phyloP scores from a whole-genome alignment of 2,888 invertebrate species.

The Myopa testacea region DNA sequence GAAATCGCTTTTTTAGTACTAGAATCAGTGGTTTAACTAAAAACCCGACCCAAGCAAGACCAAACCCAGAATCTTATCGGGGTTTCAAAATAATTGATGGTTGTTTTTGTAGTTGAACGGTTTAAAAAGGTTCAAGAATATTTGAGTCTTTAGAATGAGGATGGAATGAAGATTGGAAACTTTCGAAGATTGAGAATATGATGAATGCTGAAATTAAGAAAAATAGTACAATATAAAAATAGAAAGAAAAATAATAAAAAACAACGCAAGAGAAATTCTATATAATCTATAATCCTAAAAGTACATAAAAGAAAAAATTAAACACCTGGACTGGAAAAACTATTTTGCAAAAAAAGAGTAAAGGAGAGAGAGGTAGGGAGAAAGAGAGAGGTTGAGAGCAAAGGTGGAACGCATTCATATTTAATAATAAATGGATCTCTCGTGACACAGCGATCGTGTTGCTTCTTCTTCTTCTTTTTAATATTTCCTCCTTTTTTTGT shows the following conservation, averaged over 20 bases:
- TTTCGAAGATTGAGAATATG: background rate
- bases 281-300: conserved; percentile 1
- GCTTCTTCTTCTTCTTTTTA: background rate
- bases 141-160: too few species aligned
- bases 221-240: background rate
- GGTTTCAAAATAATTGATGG: too few species aligned
- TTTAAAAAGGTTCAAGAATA: too few species aligned
- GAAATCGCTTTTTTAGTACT: background rate
- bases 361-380: background rate
- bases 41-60: too few species aligned
- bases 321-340: background rate
- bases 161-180: background rate
- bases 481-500: background rate
- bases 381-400: background rate
- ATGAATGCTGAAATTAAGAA: background rate
- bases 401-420: background rate
- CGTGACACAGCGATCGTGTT: background rate
- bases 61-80: too few species aligned
- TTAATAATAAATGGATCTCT: conserved; percentile 7
- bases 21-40: too few species aligned
- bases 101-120: too few species aligned
- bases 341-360: background rate
- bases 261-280: background rate
- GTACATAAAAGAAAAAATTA: background rate
- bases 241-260: background rate